Evolutionary conservation across 2,888 invertebrate genomes (phyloP), one percentile per base, ranked within the genome.

Genomic region (Coronaproctus castanopsis): DNA sequence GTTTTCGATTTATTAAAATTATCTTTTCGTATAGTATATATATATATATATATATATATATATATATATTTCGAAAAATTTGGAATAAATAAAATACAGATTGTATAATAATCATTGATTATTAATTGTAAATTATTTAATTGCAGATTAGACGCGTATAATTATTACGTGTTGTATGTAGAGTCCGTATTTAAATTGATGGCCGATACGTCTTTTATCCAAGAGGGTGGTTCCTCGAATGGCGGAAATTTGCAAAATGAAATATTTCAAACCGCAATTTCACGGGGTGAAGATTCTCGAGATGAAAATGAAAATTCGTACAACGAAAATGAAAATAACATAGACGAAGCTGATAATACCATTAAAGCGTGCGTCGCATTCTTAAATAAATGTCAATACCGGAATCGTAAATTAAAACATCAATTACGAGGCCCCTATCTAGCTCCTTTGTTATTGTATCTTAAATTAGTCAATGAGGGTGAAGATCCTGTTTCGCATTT

Each of bases 361-460:
- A 67, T 71, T 10, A 65, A 69, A 24, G 69, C 71, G 57, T 72
- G 73, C 61, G 65, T 70, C 36, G 65, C 69, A 50, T 74, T 73
- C 66, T 66, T 74, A n/a, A 68, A 70, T 57, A 68, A 69, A 52
- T 68, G 71, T 57, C 62, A 64, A 57, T 57, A 60, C 19, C 57
- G 63, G 52, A 63, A 65, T 57, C 50, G 57, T 23, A 54, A 54
- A 2, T 54, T 60, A 19, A 54, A 52, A 1, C 62, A 61, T 62
- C 62, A 57, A 24, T 73, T 83, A 24, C 74, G 92, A 63, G 91
- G 89, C 0, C 90, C 92, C 0, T 86, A 85, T 71, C 75, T 93
- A 66, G 91, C 90, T 3, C 78, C 84, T 24, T 74, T 93, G 63
- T 87, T 91, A 69, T 71, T 88, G 24, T 81, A 80, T 74, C 79